Percentiles rank a stretch among this genome's conserved stretches.
Conservation (phyloP, 2,888 invertebrate species). For the Drosophila fungiperda region DNA sequence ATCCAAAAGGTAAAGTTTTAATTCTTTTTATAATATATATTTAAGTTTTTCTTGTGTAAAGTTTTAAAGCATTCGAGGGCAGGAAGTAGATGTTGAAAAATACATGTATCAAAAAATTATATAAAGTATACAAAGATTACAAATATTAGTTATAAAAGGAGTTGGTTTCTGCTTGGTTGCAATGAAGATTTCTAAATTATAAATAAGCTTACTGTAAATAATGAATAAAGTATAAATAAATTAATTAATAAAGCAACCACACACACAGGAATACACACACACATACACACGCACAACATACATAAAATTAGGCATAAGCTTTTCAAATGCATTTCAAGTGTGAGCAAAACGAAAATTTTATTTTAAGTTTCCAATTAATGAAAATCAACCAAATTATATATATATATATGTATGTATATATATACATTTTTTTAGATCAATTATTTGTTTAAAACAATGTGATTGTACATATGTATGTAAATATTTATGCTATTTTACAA, state of each 20-base stretch:
- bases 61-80: slow-evolving; percentile 81
- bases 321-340: slow-evolving; percentile 14
- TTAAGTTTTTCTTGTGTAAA: slow-evolving; percentile 71
- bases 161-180: slow-evolving; percentile 39
- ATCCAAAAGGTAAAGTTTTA: slow-evolving; percentile 81
- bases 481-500: slow-evolving; percentile 56
- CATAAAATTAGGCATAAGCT: slow-evolving; percentile 13
- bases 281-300: background rate
- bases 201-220: slow-evolving; percentile 13
- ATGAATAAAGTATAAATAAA: background rate
- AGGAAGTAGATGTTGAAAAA: slow-evolving; percentile 81
- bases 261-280: slow-evolving; percentile 4
- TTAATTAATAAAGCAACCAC: slow-evolving; percentile 3
- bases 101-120: slow-evolving; percentile 78
- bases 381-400: slow-evolving; percentile 19
- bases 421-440: slow-evolving; percentile 21
- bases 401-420: background rate
- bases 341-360: slow-evolving; percentile 51
- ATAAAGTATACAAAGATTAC: slow-evolving; percentile 61
- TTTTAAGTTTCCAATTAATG: slow-evolving; percentile 41
- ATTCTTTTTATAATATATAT: slow-evolving; percentile 69
- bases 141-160: slow-evolving; percentile 65
- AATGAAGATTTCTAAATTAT: slow-evolving; percentile 52
- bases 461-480: slow-evolving; percentile 63
- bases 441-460: slow-evolving; percentile 60